These are phyloP conservation scores for Atta colombica DNA, from an alignment of 1,140 invertebrate genomes.

Conservation along the genomic window DNA sequence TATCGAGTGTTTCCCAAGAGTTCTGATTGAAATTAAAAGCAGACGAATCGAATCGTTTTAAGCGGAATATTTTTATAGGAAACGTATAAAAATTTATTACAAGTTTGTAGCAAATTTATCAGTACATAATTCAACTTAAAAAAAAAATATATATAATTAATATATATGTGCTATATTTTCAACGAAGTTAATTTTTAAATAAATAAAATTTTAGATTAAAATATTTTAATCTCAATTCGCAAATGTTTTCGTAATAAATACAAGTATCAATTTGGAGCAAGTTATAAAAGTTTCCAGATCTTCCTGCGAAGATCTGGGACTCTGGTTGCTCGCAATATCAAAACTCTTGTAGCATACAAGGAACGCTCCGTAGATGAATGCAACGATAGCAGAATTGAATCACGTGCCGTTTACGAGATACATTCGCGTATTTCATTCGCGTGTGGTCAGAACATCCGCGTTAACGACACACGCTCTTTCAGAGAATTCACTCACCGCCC, in stretches of 20 bases:
- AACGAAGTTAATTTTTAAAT: neutral
- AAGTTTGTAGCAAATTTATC: neutral
- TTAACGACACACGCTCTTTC: slow-evolving; percentile 45
- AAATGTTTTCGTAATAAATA: slow-evolving; percentile 10
- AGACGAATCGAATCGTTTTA: neutral
- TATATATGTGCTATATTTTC: neutral
- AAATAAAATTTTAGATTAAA: neutral
- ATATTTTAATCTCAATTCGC: neutral
- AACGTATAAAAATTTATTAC: neutral
- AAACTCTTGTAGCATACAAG: slow-evolving; percentile 5
- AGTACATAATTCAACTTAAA: neutral
- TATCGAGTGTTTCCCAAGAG: slow-evolving; percentile 1
- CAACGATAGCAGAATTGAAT: slow-evolving; percentile 57
- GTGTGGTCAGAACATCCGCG: slow-evolving; percentile 35
- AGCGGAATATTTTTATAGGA: neutral
- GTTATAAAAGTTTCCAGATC: neutral
- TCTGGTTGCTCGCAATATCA: slow-evolving; percentile 40
- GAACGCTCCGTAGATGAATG: slow-evolving; percentile 53
- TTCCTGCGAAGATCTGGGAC: neutral
- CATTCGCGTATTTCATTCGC: slow-evolving; percentile 66
- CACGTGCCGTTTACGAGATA: slow-evolving; percentile 59
- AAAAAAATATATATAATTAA: neutral
- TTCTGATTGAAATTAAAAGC: slow-evolving; percentile 30
- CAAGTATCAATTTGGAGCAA: neutral
- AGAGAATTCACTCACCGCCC: slow-evolving; percentile 42